Percentiles rank a stretch among this genome's conserved stretches.
phyloP scores from a whole-genome alignment of 2,797 vertebrate genomes.

The Sternotherus odoratus region DNA sequence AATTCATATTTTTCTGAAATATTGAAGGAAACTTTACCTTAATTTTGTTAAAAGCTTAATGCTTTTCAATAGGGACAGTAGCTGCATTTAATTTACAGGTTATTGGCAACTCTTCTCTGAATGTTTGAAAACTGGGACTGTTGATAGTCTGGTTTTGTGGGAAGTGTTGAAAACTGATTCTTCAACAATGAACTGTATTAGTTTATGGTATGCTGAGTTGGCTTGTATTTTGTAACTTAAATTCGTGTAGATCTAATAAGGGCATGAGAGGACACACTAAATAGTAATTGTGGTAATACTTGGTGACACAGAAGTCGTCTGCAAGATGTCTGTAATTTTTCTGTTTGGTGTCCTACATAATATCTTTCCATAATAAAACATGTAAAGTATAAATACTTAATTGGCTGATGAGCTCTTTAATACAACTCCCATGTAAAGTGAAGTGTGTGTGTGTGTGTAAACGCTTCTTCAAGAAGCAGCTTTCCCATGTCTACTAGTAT shows the following conservation, averaged over 20 bases:
- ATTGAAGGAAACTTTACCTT: accelerated
- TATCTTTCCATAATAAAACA: background rate
- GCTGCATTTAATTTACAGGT: background rate
- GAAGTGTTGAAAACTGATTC: background rate
- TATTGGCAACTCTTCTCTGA: background rate
- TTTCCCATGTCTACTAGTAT: background rate
- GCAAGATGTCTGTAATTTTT: accelerated
- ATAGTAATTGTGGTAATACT: background rate
- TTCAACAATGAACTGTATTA: background rate
- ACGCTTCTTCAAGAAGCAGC: background rate
- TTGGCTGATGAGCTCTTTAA: background rate
- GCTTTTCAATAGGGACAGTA: accelerated
- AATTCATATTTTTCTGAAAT: background rate
- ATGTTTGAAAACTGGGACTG: background rate
- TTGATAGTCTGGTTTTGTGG: background rate
- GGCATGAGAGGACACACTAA: background rate
- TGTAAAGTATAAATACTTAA: background rate
- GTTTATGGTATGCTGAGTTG: background rate
- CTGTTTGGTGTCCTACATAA: background rate
- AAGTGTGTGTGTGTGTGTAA: no score
- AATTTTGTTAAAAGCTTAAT: background rate
- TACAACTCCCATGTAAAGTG: background rate
- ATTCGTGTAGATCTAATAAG: background rate
- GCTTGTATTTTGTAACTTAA: background rate
- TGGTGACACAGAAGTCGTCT: no score